A percentile compares a stretch with the other conserved stretches of the same genome.
Evolutionary conservation across 2,888 invertebrate species (phyloP).

Genomic region (Rotaria socialis): DNA sequence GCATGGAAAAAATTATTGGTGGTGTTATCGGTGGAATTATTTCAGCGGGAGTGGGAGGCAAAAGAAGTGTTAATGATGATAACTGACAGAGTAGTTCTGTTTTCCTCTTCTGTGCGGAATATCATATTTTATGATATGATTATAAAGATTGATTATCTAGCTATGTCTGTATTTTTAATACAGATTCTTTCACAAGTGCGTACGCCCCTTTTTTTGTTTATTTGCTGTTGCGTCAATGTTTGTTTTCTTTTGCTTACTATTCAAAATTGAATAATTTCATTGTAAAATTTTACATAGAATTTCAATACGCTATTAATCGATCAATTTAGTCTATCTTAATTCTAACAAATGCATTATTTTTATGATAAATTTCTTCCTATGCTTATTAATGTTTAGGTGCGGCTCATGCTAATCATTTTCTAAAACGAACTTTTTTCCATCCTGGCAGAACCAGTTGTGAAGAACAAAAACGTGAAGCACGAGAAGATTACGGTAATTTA

Average conservation of each 20-base stretch:
- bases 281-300: neutral
- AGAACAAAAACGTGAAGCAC: conserved; percentile 36
- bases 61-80: conserved; percentile 18
- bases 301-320: neutral
- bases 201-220: neutral
- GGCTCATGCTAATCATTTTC: neutral
- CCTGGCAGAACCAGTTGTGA: neutral
- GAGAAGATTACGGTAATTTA: conserved; percentile 29
- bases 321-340: too few species aligned
- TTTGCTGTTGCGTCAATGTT: neutral
- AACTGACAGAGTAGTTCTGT: neutral
- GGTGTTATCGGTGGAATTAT: conserved; percentile 6
- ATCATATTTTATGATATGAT: neutral
- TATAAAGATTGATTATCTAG: neutral
- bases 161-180: neutral
- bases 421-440: conserved; percentile 28
- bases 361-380: neutral
- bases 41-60: neutral
- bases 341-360: neutral
- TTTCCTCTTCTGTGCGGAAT: neutral
- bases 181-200: neutral
- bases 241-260: neutral
- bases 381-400: neutral
- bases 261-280: neutral
- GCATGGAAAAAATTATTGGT: conserved; percentile 14